Base-by-base conservation (phyloP, 2,113 vertebrate genomes). In the Passer domesticus region DNA sequence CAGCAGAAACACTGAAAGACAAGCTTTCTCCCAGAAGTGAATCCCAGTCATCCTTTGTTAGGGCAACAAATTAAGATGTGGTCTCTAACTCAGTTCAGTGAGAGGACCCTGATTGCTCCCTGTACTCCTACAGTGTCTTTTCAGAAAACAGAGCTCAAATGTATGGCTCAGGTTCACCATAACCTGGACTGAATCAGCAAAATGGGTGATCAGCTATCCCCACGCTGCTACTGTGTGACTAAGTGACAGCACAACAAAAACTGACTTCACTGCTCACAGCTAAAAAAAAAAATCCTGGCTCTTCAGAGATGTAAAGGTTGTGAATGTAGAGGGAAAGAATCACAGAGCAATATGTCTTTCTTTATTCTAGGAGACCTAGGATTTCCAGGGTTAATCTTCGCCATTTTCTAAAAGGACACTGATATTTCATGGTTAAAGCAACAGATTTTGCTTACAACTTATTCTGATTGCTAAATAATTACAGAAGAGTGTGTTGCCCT, bases 401-500 rank as follows among this genome's bases (percentile, higher is more conserved):
- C 46, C n/a, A 4, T 94, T 91, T 89, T 96, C 67, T 28, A 13
- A 37, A 85, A 84, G 50, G 46, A 28, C n/a, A 25, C 13, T 87
- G 78, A 35, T 82, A 67, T 85, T 83, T 87, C 78, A 39, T 91
- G 74, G n/a, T 80, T 86, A 90, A 60, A 96, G 89, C 84, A 94
- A 73, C 50, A 90, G 84, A 86, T 84, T 94, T 79, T 94, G 91
- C 92, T 91, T 83, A 49, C 83, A 89, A 19, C 56, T 92, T 83
- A 46, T 3, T 91, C 64, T 60, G 77, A 69, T 96, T 92, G 60
- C 79, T 83, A 77, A 94, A 95, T 89, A 94, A 83, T 92, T 91
- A 43, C 84, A 72, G 91, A 83, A 90, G 70, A 3, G 1, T 62
- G 22, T 67, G 69, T 63, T 85, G 70, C 70, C 94, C 94, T 89